A percentile compares a stretch with the other conserved stretches of the same genome.
phyloP scores from a whole-genome alignment of 2,113 vertebrate genomes.

The mouse (Mus musculus) region DNA sequence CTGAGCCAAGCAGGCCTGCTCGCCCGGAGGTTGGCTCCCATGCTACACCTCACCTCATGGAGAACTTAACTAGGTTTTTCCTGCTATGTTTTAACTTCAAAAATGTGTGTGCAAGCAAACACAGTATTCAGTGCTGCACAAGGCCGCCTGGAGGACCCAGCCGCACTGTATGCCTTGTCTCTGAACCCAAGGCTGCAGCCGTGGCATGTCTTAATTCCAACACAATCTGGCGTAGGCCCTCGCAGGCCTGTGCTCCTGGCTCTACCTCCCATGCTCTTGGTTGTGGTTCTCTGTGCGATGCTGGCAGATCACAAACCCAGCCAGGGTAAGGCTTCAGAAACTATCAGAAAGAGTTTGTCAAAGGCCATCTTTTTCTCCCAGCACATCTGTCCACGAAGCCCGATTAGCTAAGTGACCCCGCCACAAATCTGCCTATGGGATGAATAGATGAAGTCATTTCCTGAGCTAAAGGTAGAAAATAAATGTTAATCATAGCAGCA shows the following conservation, averaged over 20 bases:
- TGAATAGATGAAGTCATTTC: conserved; percentile 86
- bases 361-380: conserved; percentile 61
- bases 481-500: conserved; percentile 89
- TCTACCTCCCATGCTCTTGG: conserved; percentile 3
- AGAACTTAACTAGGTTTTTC: conserved; percentile 77
- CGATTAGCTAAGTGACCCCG: conserved; percentile 84
- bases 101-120: neutral
- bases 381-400: conserved; percentile 82
- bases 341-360: conserved; percentile 81
- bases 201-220: conserved; percentile 47
- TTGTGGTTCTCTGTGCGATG: conserved; percentile 70
- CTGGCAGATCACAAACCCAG: conserved; percentile 71
- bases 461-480: conserved; percentile 89
- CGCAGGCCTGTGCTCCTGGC: conserved; percentile 29
- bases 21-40: conserved; percentile 72
- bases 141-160: neutral
- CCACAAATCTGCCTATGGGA: conserved; percentile 83
- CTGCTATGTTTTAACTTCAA: conserved; percentile 24
- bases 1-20: conserved; percentile 48
- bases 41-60: conserved; percentile 60
- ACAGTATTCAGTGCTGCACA: conserved; percentile 68
- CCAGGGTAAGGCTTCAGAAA: conserved; percentile 78
- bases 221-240: conserved; percentile 45
- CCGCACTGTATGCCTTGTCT: conserved; percentile 51
- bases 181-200: conserved; percentile 41